These are phyloP conservation scores for Zhengitettix transpicula DNA, from an alignment of 2,888 invertebrate genomes.

Conservation along the genomic window DNA sequence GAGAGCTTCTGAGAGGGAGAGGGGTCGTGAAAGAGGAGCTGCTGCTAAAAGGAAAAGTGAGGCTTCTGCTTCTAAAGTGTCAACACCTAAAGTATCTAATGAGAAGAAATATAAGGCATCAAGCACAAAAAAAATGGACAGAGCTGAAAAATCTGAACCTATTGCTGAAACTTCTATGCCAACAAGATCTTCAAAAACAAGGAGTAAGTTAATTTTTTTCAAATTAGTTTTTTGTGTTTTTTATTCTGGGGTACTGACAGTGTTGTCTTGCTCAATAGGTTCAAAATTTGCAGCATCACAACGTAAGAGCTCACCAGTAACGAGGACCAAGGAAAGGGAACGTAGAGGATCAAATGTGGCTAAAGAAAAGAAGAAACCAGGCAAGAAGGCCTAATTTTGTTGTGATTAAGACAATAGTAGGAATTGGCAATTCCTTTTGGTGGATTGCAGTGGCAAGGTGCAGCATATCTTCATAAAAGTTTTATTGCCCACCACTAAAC, in stretches of 20 bases:
- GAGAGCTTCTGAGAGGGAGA: constrained; percentile 4
- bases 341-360: constrained; percentile 5
- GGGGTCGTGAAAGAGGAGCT: not conserved
- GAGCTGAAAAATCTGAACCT: constrained; percentile 8
- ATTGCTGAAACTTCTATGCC: constrained; percentile 5
- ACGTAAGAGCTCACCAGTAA: constrained; percentile 8
- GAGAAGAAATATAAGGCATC: not conserved
- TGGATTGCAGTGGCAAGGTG: not conserved
- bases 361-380: constrained; percentile 12
- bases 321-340: constrained; percentile 11
- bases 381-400: constrained; percentile 12
- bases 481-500: not conserved
- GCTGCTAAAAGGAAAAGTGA: not conserved
- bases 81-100: not conserved
- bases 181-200: constrained; percentile 10
- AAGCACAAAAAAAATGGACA: constrained; percentile 1
- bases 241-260: not conserved
- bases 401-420: not conserved
- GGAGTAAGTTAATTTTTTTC: constrained; percentile 6
- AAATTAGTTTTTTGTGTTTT: not conserved
- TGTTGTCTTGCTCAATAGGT: constrained; percentile 3
- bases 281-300: constrained; percentile 4
- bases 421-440: not conserved
- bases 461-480: not conserved
- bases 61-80: not conserved